phyloP scores from a whole-genome alignment of 1,140 invertebrate genomes.

The Zeugodacus cucurbitae region DNA sequence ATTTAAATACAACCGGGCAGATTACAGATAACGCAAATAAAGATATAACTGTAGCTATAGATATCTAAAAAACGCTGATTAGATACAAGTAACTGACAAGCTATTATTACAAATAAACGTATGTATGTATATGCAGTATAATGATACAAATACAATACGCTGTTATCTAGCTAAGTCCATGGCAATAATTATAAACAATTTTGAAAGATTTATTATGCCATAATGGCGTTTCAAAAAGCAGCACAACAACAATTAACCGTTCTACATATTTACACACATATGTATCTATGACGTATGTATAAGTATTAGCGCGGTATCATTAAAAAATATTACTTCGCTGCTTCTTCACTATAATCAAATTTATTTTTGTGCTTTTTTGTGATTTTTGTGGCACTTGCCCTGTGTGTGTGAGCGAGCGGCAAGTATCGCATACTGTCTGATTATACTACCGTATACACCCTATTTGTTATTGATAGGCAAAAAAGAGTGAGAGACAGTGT shows the following conservation, averaged over 20 bases:
- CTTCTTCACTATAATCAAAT: constrained; percentile 20
- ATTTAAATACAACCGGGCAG: background rate
- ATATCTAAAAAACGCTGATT: constrained; percentile 7
- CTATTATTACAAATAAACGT: background rate
- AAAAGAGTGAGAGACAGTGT: constrained; percentile 1
- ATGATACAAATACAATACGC: background rate
- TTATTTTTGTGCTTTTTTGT: background rate
- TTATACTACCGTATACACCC: background rate
- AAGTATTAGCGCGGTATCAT: constrained; percentile 1
- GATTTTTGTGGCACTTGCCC: background rate
- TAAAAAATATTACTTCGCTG: constrained; percentile 23
- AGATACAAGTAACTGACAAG: constrained; percentile 20
- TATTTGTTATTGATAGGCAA: background rate
- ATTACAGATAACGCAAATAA: background rate
- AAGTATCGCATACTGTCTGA: background rate
- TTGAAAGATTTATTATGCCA: constrained; percentile 32
- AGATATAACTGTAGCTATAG: background rate
- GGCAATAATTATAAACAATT: constrained; percentile 38
- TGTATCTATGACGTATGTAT: background rate
- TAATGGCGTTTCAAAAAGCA: constrained; percentile 15
- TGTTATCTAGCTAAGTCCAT: constrained; percentile 1
- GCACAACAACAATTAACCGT: background rate
- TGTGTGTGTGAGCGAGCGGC: background rate
- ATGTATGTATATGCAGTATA: background rate
- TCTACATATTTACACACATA: background rate